A percentile compares a stretch with the other conserved stretches of the same genome.
phyloP scores from a whole-genome alignment of 2,797 vertebrate species.

The Ambastaia sidthimunki region DNA sequence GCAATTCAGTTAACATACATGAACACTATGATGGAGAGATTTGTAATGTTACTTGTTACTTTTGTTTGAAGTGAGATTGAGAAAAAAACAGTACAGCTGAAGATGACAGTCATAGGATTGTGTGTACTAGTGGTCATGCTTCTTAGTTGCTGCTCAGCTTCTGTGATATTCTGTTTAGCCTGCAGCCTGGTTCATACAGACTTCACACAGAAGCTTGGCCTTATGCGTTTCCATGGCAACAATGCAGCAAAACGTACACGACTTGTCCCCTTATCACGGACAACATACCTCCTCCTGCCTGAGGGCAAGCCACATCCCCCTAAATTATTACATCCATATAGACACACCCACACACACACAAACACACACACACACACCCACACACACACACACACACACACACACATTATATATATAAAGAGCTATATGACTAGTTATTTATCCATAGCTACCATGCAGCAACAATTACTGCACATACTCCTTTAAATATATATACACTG shows the following conservation, averaged over 20 bases:
- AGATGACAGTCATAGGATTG: slow-evolving; percentile 36
- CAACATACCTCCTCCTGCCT: slow-evolving; percentile 50
- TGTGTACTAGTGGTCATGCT: slow-evolving; percentile 35
- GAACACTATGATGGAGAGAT: too few relatives aligned
- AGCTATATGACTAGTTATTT: background rate
- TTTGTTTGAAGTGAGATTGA: background rate
- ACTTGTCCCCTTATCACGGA: slow-evolving; percentile 52
- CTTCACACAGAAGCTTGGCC: slow-evolving; percentile 49
- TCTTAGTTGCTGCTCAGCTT: slow-evolving; percentile 34
- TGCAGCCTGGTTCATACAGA: slow-evolving; percentile 48
- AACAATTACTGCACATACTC: background rate
- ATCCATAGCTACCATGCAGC: background rate
- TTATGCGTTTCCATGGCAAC: slow-evolving; percentile 60
- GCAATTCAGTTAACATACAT: too few relatives aligned
- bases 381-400: too few relatives aligned
- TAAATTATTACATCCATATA: slow-evolving; percentile 14
- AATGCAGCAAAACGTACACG: slow-evolving; percentile 43
- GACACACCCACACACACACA: slow-evolving; percentile 11
- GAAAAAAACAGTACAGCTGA: slow-evolving; percentile 11
- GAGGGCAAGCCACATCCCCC: slow-evolving; percentile 45
- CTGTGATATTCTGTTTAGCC: slow-evolving; percentile 49
- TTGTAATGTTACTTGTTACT: too few relatives aligned
- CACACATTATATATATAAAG: slow-evolving; percentile 19
- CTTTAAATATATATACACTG: background rate
- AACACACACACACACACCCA: slow-evolving; percentile 11